Conservation (phyloP, 1,140 invertebrate species). For the Phymastichus coffea region DNA sequence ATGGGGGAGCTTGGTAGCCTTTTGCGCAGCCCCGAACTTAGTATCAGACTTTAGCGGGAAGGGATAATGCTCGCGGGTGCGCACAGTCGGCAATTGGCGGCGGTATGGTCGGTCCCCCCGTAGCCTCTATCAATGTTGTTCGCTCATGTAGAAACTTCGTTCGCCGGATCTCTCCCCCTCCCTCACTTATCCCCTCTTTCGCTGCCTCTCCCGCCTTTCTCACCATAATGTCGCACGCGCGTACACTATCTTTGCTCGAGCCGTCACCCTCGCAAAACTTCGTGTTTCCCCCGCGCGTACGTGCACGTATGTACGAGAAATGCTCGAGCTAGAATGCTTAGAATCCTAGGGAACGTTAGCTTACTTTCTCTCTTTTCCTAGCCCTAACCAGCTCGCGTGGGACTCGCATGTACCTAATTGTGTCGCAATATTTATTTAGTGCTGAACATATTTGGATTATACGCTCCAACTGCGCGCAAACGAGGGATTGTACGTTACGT, state of each 20-base stretch:
- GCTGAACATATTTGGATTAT: constrained; percentile 47
- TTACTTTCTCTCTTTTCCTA: too few species aligned
- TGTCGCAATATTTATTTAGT: constrained; percentile 52
- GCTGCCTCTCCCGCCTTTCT: constrained; percentile 54
- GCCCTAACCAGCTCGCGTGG: constrained; percentile 43
- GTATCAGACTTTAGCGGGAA: constrained; percentile 45
- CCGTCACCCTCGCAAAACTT: constrained; percentile 24
- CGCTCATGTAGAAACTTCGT: constrained; percentile 55
- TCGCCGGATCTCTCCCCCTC: constrained; percentile 48
- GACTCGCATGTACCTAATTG: constrained; percentile 56
- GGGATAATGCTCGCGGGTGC: constrained; percentile 46
- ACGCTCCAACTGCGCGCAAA: constrained; percentile 23
- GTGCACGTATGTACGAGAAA: constrained; percentile 4
- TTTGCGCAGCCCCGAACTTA: constrained; percentile 41
- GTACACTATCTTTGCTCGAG: constrained; percentile 20
- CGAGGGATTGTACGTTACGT: not conserved
- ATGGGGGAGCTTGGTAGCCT: constrained; percentile 13
- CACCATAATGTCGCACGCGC: constrained; percentile 45
- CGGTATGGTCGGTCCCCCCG: constrained; percentile 35
- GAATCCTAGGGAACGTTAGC: constrained; percentile 37
- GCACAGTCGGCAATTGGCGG: too few species aligned
- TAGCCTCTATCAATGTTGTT: constrained; percentile 54
- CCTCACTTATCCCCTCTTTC: constrained; percentile 34
- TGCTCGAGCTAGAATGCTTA: not conserved
- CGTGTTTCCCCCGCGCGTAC: constrained; percentile 21